Evolutionary conservation across 2,888 invertebrate species (phyloP).

Genomic region (Scelioninae gen. 2): DNA sequence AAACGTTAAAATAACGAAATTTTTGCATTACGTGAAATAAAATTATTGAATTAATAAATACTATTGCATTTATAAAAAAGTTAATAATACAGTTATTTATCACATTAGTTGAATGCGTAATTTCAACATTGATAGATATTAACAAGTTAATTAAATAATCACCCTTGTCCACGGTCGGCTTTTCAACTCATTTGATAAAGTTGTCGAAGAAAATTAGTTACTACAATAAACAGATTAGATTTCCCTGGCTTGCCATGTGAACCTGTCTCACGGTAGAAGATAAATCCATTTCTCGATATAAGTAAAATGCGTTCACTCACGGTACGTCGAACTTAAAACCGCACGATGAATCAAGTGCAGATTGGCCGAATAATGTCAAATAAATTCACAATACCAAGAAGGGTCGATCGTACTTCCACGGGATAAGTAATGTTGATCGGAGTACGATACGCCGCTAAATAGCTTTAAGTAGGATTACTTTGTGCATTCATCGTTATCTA

Average conservation of each 20-base stretch:
- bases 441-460: slow-evolving; percentile 66
- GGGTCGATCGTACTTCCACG: slow-evolving; percentile 62
- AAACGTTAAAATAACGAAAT: no score
- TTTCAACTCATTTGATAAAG: neutral
- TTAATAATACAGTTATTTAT: no score
- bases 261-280: slow-evolving; percentile 48
- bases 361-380: slow-evolving; percentile 67
- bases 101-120: no score
- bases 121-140: no score
- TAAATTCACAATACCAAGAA: slow-evolving; percentile 49
- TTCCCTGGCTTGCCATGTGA: slow-evolving; percentile 34
- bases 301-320: slow-evolving; percentile 65
- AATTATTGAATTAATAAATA: no score
- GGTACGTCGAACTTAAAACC: slow-evolving; percentile 63
- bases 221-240: slow-evolving; percentile 43
- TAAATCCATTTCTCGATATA: slow-evolving; percentile 60
- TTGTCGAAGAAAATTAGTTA: neutral
- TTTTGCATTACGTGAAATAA: no score
- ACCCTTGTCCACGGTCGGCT: no score
- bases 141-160: no score
- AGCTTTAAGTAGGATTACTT: slow-evolving; percentile 67
- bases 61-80: no score
- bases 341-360: slow-evolving; percentile 64
- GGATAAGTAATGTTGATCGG: slow-evolving; percentile 61
- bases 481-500: slow-evolving; percentile 28